A percentile compares a stretch with the other conserved stretches of the same genome.
Evolutionary conservation across 2,113 vertebrate genomes (phyloP).

Genomic region (Leiothrix lutea): DNA sequence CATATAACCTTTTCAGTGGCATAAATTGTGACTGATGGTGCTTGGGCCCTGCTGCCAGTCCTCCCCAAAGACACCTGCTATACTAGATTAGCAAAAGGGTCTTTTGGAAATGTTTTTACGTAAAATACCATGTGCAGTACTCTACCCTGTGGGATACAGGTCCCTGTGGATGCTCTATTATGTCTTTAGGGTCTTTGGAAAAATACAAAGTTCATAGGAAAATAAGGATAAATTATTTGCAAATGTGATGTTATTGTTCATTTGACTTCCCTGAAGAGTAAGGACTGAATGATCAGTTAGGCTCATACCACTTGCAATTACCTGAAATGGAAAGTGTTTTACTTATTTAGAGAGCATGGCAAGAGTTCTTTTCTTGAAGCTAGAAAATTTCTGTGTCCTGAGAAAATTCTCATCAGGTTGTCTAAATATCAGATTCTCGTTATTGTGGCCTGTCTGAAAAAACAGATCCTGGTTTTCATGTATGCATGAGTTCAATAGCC

Average conservation of each 20-base stretch:
- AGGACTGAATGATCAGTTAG: not conserved
- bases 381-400: not conserved
- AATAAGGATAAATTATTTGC: not conserved
- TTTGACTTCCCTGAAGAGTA: not conserved
- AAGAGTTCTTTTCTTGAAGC: not conserved
- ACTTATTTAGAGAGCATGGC: not conserved
- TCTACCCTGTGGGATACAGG: not conserved
- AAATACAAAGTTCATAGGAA: not conserved
- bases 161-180: not conserved
- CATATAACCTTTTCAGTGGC: not conserved
- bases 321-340: not conserved
- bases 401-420: not conserved
- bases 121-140: not conserved
- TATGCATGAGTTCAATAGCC: rapidly evolving
- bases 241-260: not conserved
- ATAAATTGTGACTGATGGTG: not conserved
- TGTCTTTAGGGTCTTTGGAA: not conserved
- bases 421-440: not conserved
- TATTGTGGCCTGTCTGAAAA: not conserved
- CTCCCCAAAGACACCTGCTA: not conserved
- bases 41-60: not conserved
- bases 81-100: not conserved
- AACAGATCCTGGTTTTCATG: not conserved
- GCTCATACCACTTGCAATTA: not conserved
- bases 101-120: not conserved